Evolutionary conservation across 2,113 vertebrate genomes (phyloP).

Genomic region (Anser brachyrhynchus): DNA sequence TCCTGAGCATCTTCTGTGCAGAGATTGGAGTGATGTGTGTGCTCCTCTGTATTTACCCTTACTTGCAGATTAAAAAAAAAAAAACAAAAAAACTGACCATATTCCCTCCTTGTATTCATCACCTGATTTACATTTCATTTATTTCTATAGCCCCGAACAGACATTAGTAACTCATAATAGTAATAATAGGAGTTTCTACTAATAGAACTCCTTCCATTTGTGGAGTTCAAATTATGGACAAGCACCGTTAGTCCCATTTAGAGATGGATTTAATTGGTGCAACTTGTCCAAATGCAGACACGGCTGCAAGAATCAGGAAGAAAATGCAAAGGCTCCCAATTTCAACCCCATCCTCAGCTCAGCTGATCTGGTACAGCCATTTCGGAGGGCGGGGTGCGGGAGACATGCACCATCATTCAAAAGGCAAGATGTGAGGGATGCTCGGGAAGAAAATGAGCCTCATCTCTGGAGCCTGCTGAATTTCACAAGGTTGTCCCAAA

Average conservation of each 20-base stretch:
- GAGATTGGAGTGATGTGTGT: background rate
- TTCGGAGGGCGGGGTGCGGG: background rate
- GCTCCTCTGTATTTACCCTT: background rate
- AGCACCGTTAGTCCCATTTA: constrained; percentile 22
- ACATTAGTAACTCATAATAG: background rate
- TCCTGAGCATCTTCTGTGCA: background rate
- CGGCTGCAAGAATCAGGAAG: background rate
- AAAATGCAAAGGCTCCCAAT: background rate
- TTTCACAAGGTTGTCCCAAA: constrained; percentile 6
- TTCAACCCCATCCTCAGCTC: background rate
- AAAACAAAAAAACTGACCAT: background rate
- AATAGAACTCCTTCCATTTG: constrained; percentile 1
- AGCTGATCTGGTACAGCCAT: background rate
- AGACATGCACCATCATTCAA: background rate
- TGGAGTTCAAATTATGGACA: background rate
- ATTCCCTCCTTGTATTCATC: background rate
- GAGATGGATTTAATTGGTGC: background rate
- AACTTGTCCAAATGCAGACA: background rate
- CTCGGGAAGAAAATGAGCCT: constrained; percentile 24
- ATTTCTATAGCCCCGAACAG: constrained; percentile 22
- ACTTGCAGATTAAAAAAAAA: background rate
- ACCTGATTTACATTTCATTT: constrained; percentile 16
- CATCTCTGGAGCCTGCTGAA: background rate
- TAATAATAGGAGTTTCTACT: constrained; percentile 11
- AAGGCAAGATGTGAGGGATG: background rate